Percentiles rank a stretch among this genome's conserved stretches.
These are phyloP conservation scores for Lamprotornis superbus DNA, from an alignment of 2,113 vertebrate genomes.

Conservation along the genomic window DNA sequence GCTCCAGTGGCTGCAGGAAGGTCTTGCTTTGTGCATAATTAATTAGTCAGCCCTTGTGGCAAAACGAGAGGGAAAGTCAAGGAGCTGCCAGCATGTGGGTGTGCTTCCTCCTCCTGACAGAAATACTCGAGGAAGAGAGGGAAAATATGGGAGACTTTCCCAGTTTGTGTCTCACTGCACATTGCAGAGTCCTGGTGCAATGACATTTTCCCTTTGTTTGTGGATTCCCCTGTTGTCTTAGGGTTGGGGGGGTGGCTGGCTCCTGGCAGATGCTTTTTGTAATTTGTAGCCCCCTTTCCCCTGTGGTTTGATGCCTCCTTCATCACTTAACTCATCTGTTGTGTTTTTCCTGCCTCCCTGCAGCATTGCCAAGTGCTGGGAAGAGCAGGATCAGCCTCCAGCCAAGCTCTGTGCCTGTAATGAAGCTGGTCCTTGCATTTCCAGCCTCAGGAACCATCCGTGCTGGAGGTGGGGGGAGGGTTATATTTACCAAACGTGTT, in stretches of 20 bases:
- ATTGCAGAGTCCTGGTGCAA: rapidly evolving
- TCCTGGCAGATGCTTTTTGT: background rate
- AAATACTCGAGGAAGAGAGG: background rate
- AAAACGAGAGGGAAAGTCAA: background rate
- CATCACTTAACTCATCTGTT: background rate
- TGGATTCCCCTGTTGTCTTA: background rate
- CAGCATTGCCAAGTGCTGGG: background rate
- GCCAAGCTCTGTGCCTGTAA: background rate
- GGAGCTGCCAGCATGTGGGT: background rate
- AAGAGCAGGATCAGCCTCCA: background rate
- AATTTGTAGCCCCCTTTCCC: background rate
- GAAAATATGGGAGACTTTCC: background rate
- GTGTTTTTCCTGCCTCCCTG: background rate
- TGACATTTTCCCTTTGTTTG: background rate
- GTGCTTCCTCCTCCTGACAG: background rate
- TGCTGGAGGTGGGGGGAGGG: background rate
- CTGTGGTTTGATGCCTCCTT: background rate
- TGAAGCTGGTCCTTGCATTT: background rate
- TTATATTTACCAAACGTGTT: background rate
- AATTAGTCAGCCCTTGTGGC: background rate
- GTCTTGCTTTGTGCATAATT: background rate
- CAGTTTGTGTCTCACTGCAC: background rate
- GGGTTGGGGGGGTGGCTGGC: background rate
- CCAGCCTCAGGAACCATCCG: rapidly evolving
- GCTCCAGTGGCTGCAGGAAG: background rate